Evolutionary conservation across 2,888 invertebrate species (phyloP), one percentile per base, ranked within the genome.

Genomic region (Drosophila prolongata): DNA sequence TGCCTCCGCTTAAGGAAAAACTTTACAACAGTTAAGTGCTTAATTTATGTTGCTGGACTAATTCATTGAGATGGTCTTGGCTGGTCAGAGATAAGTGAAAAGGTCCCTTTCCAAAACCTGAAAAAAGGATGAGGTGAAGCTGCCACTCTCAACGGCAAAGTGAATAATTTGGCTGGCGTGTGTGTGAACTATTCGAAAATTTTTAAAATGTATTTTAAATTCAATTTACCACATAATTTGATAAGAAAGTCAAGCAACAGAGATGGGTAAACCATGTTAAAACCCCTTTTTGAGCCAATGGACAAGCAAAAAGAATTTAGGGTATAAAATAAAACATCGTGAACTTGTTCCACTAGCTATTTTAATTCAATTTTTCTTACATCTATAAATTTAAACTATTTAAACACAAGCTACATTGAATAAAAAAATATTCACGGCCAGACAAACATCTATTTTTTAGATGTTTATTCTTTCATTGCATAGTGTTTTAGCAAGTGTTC

Each of bases 1-100:
- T 4, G 43, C n/a, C 58, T 42, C n/a, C 44, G 57, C 42, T 38
- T 27, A 19, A 66, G 54, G 59, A 66, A 69, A 47, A 76, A 71
- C 59, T 71, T 71, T 64, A 67, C 64, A 72, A 52, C 57, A 67
- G 53, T 69, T 73, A 79, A 79, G 79, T 78, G 79, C 77, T 79
- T 79, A 68, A 78, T 78, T 77, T 79, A 73, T 77, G 77, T 72
- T 58, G 54, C 55, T 61, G 35, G 66, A 66, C 67, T 65, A 79
- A 76, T 77, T 78, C 60, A 76, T 60, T 77, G 65, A 65, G 55
- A 49, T 61, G 73, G 34, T 47, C 43, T 14, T 43, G 24, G 43
- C 64, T n/a, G 64, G 64, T 24, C 64, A 52, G 56, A 68, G 69
- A 56, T 67, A 69, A 67, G 57, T 66, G 44, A 40, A 40, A 68